phyloP scores from a whole-genome alignment of 2,797 vertebrate genomes.

The Sebastes baramenuke region DNA sequence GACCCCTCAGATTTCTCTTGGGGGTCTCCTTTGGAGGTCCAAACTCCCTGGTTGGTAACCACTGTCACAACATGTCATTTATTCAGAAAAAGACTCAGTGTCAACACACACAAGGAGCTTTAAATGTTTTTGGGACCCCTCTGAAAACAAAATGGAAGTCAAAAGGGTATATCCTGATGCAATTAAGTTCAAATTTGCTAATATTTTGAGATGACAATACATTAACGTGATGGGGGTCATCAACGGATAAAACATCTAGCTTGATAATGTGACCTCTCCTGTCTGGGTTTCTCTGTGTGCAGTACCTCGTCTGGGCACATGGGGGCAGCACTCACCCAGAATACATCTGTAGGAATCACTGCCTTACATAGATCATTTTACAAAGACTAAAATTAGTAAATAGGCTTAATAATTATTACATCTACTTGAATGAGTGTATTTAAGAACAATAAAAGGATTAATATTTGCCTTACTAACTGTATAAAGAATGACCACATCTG shows the following conservation, averaged over 20 bases:
- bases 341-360: neutral
- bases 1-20: neutral
- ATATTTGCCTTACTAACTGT: neutral
- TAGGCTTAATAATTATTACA: neutral
- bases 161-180: neutral
- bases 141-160: neutral
- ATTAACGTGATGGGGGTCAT: neutral
- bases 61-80: neutral
- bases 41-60: neutral
- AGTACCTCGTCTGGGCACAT: constrained; percentile 22
- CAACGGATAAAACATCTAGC: neutral
- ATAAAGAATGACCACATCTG: neutral
- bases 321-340: constrained; percentile 11
- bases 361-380: neutral
- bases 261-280: neutral
- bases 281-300: neutral
- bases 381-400: neutral
- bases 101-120: neutral
- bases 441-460: accelerated
- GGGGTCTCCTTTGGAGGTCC: neutral
- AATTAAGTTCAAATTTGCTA: neutral
- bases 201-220: neutral
- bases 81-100: neutral
- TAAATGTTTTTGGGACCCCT: neutral
- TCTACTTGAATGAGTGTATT: neutral